Base-by-base conservation (phyloP, 2,797 vertebrate species). In the Pagetopsis macropterus region DNA sequence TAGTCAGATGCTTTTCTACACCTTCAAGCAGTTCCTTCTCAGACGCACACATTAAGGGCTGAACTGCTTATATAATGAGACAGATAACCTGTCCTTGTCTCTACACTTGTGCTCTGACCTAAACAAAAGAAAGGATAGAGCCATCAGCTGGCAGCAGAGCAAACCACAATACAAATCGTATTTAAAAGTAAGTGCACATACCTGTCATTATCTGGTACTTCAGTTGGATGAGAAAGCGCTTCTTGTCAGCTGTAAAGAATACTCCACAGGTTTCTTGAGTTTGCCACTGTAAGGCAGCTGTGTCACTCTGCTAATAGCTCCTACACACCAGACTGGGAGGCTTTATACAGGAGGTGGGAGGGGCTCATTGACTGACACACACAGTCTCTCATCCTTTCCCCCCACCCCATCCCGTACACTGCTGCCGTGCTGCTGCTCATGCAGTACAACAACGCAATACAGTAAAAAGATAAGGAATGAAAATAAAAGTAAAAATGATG, bases 291-390 rank as follows among this genome's bases (percentile, higher is more conserved):
- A 69, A 91, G 89, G 92, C 92, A 93, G 94, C 93, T 93, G 91
- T 94, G 91, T 93, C 88, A 94, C 93, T 93, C 92, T 91, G 82
- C 91, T 95, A 93, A 93, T 94, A 95, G 90, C 88, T 90, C 85
- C 79, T 91, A 78, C 87, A 89, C 91, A 88, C 84, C 90, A 90
- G 85, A 88, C 82, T 51, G 75, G 43, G 66, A 72, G 91, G 89
- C 78, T 95, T 95, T 95, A 95, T 95, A 94, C 79, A 84, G 46
- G 72, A 84, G 87, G 91, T 93, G 89, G 92, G 94, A 91, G 93
- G 92, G 93, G 85, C 94, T 89, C 88, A 80, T 62, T 64, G 71
- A 80, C 79, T 85, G 79, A 92, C 89, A 88, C 81, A 67, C 77
- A 82, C 60, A 64, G n/a, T 54, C 84, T 84, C 88, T 87, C 87